Conservation (phyloP, 2,797 vertebrate genomes). For the Mus caroli region DNA sequence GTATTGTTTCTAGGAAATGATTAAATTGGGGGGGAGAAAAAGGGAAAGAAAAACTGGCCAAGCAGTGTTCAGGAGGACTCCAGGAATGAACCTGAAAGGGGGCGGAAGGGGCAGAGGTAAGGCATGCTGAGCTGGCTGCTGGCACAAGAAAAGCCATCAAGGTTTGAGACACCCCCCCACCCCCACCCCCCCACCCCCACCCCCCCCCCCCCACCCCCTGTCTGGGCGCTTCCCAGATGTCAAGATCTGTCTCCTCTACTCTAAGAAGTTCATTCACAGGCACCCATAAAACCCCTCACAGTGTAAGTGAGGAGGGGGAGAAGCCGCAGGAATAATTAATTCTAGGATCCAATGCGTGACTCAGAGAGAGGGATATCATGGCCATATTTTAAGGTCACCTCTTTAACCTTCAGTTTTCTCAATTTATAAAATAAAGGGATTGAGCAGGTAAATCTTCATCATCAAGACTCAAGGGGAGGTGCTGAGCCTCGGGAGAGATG, state of each 20-base stretch:
- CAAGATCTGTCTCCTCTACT: background rate
- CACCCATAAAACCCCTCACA: background rate
- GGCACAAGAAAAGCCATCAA: background rate
- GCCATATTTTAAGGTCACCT: background rate
- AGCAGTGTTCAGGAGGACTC: background rate
- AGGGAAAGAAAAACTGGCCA: background rate
- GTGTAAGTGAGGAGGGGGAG: background rate
- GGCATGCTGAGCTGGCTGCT: fast-evolving
- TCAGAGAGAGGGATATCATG: background rate
- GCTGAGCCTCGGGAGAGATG: background rate
- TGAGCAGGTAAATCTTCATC: background rate
- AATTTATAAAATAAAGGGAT: background rate
- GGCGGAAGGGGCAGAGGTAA: background rate
- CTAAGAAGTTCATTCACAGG: background rate
- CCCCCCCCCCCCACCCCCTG: no score
- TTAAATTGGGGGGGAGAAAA: background rate
- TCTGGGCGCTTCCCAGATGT: background rate
- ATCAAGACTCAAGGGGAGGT: background rate
- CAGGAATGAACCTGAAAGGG: background rate
- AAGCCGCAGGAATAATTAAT: background rate
- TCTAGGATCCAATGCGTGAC: no score
- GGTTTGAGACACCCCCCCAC: no score
- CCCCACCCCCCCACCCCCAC: no score
- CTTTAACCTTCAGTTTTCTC: background rate
- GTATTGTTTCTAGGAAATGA: constrained; percentile 37